These are phyloP conservation scores for Sussaba pulchella DNA, from an alignment of 2,888 invertebrate species.

Conservation along the genomic window DNA sequence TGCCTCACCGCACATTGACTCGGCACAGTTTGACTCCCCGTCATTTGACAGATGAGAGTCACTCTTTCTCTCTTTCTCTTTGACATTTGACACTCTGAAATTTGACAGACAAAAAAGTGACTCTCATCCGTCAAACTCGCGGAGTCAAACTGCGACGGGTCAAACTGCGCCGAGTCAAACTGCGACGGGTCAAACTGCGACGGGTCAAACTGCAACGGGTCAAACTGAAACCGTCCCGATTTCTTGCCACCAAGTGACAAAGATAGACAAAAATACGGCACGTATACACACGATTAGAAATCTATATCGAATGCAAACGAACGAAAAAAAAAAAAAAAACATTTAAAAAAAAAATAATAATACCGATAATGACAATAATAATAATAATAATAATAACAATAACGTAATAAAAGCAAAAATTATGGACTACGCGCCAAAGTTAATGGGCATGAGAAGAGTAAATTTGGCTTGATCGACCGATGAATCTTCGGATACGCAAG, in stretches of 20 bases:
- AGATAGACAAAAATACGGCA: conserved; percentile 25
- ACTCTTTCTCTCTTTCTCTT: too few species aligned
- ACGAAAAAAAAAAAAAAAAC: conserved; percentile 13
- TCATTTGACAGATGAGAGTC: too few species aligned
- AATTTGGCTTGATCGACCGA: conserved; percentile 79
- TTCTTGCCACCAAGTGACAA: conserved; percentile 6
- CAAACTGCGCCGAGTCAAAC: too few species aligned
- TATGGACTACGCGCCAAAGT: conserved; percentile 76
- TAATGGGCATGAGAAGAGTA: conserved; percentile 81
- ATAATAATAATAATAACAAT: conserved; percentile 27
- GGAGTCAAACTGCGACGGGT: too few species aligned
- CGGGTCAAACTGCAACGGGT: too few species aligned
- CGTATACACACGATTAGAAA: conserved; percentile 23
- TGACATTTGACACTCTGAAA: too few species aligned
- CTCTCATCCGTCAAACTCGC: too few species aligned
- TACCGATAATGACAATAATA: conserved; percentile 10
- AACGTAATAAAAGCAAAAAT: conserved; percentile 34
- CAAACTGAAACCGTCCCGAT: too few species aligned
- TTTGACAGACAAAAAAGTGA: too few species aligned
- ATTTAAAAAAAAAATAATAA: neutral
- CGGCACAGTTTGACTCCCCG: too few species aligned
- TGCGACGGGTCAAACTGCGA: too few species aligned
- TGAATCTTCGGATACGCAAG: conserved; percentile 78
- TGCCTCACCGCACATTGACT: too few species aligned
- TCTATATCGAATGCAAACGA: conserved; percentile 29